Evolutionary conservation across 2,888 invertebrate genomes (phyloP).

Genomic region (Escarpia spicata): DNA sequence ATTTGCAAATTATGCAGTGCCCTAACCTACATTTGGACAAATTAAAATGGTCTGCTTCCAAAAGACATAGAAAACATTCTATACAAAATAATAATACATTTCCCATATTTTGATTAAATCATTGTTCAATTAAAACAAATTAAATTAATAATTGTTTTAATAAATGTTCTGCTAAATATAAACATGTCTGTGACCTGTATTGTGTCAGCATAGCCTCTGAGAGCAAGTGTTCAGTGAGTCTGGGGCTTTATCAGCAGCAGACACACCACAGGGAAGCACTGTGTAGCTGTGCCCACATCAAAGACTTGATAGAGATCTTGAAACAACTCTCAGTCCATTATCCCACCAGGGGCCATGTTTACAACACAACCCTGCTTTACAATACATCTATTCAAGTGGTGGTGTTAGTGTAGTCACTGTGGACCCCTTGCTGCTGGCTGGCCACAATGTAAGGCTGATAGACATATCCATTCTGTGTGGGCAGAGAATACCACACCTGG

Average conservation of each 20-base stretch:
- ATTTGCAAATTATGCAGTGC: not conserved
- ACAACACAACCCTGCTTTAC: not conserved
- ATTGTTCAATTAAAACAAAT: not conserved
- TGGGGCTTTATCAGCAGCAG: not conserved
- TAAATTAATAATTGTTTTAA: too few relatives aligned
- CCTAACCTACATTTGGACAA: not conserved
- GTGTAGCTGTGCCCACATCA: not conserved
- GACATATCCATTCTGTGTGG: not conserved
- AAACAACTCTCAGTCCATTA: not conserved
- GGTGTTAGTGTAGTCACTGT: not conserved
- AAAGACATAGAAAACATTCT: not conserved
- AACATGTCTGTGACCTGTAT: not conserved
- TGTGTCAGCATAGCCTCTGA: not conserved
- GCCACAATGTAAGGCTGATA: not conserved
- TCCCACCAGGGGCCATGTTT: not conserved
- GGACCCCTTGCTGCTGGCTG: not conserved
- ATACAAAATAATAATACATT: not conserved
- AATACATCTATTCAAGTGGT: not conserved
- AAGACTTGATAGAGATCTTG: slow-evolving; percentile 3
- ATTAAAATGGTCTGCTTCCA: not conserved
- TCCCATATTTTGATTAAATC: not conserved
- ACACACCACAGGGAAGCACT: not conserved
- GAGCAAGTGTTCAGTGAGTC: not conserved
- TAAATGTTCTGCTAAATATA: not conserved
- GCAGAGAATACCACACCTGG: not conserved